phyloP scores from a whole-genome alignment of 92 coral and sea anemone species.

The Parazoanthus atlanticus region DNA sequence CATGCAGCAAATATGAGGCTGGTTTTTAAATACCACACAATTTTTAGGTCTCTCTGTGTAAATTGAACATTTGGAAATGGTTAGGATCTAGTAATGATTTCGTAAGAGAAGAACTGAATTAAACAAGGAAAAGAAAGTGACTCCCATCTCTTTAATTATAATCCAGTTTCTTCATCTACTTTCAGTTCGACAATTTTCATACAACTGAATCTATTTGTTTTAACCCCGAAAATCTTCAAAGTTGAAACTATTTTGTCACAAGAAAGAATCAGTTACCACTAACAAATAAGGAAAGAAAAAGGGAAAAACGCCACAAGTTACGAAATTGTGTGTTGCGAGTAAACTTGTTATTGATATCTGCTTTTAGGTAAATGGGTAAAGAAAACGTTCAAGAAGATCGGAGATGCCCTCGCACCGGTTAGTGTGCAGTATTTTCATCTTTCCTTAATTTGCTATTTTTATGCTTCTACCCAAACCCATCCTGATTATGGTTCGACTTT shows the following conservation, averaged over 20 bases:
- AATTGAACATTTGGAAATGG: no score
- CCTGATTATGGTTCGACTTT: no score
- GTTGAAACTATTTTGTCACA: no score
- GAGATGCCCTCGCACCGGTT: slow-evolving; percentile 89
- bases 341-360: not conserved
- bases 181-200: not conserved
- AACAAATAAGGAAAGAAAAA: not conserved
- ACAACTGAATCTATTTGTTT: not conserved
- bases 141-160: not conserved
- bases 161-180: not conserved
- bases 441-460: no score
- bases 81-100: no score
- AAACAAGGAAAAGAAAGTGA: not conserved
- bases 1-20: no score
- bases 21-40: no score
- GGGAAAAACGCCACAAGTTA: not conserved
- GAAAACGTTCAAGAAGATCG: slow-evolving; percentile 72
- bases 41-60: no score
- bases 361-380: slow-evolving; percentile 76
- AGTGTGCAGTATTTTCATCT: slow-evolving; percentile 5
- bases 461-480: no score
- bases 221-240: not conserved
- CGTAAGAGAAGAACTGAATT: no score
- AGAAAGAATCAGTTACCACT: no score
- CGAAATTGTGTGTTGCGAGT: not conserved